Conservation (phyloP, 2,113 vertebrate species). For the Dermatemys mawii region DNA sequence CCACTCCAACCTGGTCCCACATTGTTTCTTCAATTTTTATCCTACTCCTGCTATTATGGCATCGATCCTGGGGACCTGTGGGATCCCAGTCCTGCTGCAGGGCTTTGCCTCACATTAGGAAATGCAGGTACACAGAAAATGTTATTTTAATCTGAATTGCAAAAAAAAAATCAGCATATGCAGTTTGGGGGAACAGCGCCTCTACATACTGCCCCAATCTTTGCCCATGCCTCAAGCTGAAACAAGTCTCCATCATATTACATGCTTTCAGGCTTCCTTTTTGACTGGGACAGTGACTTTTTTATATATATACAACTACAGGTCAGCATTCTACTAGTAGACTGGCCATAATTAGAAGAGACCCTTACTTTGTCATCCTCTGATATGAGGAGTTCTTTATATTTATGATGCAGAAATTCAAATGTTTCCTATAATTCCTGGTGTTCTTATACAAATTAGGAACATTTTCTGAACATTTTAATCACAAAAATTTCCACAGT, state of each 20-base stretch:
- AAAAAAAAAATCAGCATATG: neutral
- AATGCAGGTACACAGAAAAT: neutral
- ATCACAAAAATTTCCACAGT: neutral
- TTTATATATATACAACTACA: neutral
- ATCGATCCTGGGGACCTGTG: neutral
- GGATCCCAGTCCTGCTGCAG: neutral
- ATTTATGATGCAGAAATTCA: neutral
- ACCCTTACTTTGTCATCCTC: neutral
- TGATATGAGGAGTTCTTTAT: neutral
- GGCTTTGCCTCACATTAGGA: neutral
- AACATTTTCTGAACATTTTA: neutral
- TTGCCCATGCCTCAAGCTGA: neutral
- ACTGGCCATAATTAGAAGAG: neutral
- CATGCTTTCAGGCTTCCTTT: neutral
- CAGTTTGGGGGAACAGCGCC: neutral
- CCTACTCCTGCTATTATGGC: neutral
- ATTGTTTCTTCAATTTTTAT: neutral
- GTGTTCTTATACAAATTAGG: neutral
- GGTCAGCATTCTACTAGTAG: neutral
- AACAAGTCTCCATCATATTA: neutral
- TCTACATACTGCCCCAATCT: neutral
- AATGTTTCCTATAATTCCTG: neutral
- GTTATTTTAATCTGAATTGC: neutral
- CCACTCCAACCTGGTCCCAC: neutral
- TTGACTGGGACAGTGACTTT: neutral